Percentiles rank a stretch among this genome's conserved stretches.
Evolutionary conservation across 2,113 vertebrate species (phyloP).

Genomic region (Ailurus styani): DNA sequence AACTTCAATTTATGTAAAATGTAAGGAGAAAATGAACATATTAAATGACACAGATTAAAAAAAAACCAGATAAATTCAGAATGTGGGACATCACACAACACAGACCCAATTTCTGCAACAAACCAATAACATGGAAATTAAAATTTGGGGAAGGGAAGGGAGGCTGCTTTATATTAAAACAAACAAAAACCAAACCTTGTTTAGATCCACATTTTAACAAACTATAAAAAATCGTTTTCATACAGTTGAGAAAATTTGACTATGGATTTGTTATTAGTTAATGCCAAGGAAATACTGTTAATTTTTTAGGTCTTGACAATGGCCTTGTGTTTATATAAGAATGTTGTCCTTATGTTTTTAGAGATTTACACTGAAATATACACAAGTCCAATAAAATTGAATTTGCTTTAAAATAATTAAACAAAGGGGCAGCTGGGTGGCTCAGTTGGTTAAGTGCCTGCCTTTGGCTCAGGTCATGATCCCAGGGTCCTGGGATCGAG

Average conservation of each 20-base stretch:
- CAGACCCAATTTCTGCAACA: background rate
- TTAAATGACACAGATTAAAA: background rate
- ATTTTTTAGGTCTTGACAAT: constrained; percentile 29
- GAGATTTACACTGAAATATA: background rate
- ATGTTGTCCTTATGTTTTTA: background rate
- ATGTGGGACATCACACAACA: background rate
- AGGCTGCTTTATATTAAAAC: background rate
- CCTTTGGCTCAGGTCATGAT: background rate
- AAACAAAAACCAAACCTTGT: constrained; percentile 1
- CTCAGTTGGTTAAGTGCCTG: background rate
- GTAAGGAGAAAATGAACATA: background rate
- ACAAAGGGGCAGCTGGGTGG: background rate
- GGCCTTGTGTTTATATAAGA: background rate
- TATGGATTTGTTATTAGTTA: constrained; percentile 1
- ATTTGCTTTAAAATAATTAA: constrained; percentile 3
- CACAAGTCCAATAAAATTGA: background rate
- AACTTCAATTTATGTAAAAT: background rate
- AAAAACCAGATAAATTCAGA: constrained; percentile 13
- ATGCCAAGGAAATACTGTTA: background rate
- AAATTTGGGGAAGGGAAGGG: background rate
- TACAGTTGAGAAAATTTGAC: background rate
- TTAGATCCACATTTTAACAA: constrained; percentile 10
- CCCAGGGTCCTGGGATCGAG: background rate
- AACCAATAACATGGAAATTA: background rate
- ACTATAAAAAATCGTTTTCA: background rate